Conservation (phyloP, 1,140 invertebrate species). For the Drosophila setifemur region DNA sequence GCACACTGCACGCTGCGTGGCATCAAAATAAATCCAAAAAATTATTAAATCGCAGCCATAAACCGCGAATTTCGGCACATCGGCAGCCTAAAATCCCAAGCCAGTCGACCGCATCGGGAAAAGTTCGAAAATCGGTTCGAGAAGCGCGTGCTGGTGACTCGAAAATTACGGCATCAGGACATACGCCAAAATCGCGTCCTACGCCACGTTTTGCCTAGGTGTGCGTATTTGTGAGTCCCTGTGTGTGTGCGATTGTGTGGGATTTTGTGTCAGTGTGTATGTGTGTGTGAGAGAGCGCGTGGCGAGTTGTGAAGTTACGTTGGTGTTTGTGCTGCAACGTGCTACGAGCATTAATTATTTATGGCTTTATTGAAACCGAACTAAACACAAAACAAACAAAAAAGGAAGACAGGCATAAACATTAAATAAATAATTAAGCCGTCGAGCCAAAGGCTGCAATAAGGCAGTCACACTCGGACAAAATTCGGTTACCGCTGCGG, state of each 20-base stretch:
- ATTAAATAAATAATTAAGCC: constrained; percentile 19
- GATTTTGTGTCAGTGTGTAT: constrained; percentile 3
- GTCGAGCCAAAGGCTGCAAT: background rate
- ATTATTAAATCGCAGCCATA: constrained; percentile 51
- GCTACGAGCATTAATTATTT: constrained; percentile 64
- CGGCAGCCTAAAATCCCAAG: background rate
- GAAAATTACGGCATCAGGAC: constrained; percentile 77
- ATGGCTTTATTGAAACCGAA: constrained; percentile 51
- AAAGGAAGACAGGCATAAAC: background rate
- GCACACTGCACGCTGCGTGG: constrained; percentile 69
- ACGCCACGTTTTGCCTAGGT: constrained; percentile 60
- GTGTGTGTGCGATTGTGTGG: background rate
- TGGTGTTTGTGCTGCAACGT: constrained; percentile 52
- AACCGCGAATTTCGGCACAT: constrained; percentile 17
- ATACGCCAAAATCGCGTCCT: constrained; percentile 75
- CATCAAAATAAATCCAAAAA: constrained; percentile 69
- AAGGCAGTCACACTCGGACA: background rate
- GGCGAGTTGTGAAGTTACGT: constrained; percentile 29
- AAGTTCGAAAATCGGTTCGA: background rate
- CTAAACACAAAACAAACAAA: constrained; percentile 7
- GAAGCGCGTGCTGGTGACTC: constrained; percentile 21
- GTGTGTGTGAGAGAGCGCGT: constrained; percentile 57
- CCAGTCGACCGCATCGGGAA: background rate
- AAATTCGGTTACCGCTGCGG: constrained; percentile 56
- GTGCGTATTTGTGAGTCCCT: constrained; percentile 31